A percentile compares a stretch with the other conserved stretches of the same genome.
Evolutionary conservation across 2,797 vertebrate genomes (phyloP).

Genomic region (Mastacembelus armatus): DNA sequence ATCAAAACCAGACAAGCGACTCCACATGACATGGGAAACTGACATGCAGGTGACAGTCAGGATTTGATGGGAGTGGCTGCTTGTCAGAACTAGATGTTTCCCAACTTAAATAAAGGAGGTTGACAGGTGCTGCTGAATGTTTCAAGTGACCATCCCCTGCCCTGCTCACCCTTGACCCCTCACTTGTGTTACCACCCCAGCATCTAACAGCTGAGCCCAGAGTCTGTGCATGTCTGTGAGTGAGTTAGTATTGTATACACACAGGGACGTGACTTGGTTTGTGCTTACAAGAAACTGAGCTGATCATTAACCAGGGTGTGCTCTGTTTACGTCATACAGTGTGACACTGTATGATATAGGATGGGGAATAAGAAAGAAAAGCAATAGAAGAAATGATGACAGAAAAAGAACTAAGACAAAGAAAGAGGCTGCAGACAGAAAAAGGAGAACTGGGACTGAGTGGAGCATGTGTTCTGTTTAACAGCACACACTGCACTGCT

Average conservation of each 20-base stretch:
- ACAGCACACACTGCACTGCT: constrained; percentile 15
- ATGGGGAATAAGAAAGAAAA: constrained; percentile 12
- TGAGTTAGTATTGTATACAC: constrained; percentile 38
- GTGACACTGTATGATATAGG: constrained; percentile 5
- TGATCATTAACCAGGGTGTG: constrained; percentile 61
- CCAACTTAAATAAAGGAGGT: constrained; percentile 41
- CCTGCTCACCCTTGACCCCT: constrained; percentile 26
- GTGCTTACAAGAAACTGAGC: constrained; percentile 31
- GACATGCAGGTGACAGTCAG: not conserved
- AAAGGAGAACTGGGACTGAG: constrained; percentile 22
- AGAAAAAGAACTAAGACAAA: constrained; percentile 9
- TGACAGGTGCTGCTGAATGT: constrained; percentile 49
- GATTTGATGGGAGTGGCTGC: constrained; percentile 3
- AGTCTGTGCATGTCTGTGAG: constrained; percentile 7
- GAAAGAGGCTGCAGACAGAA: constrained; percentile 6
- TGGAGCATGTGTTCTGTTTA: constrained; percentile 3
- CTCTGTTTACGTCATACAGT: constrained; percentile 30
- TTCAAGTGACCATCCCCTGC: constrained; percentile 31
- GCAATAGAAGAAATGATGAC: not conserved
- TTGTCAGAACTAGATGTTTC: constrained; percentile 15
- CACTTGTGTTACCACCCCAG: constrained; percentile 9
- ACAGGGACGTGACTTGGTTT: constrained; percentile 2
- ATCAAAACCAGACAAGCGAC: constrained; percentile 12
- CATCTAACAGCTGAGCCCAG: constrained; percentile 37
- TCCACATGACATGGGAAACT: not conserved